Evolutionary conservation across 2,888 invertebrate species (phyloP).

Genomic region (Marasmarcha lunaedactyla): DNA sequence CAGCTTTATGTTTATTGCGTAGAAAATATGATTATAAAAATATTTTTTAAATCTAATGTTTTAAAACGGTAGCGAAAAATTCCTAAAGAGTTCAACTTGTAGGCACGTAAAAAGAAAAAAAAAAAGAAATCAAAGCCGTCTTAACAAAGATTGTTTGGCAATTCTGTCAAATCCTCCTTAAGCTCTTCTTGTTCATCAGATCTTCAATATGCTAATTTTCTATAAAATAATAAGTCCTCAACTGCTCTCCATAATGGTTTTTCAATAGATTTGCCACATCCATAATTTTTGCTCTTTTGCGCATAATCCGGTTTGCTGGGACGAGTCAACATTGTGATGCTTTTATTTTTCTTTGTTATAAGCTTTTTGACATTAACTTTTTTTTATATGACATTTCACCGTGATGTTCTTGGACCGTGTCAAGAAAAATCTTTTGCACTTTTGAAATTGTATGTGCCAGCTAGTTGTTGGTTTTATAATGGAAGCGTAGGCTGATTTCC

Average conservation of each 20-base stretch:
- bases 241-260: constrained; percentile 6
- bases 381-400: constrained; percentile 9
- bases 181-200: too few species aligned
- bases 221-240: constrained; percentile 8
- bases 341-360: constrained; percentile 12
- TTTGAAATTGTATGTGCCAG: constrained; percentile 13
- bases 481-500: too few species aligned
- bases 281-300: too few species aligned
- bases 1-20: too few species aligned
- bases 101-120: constrained; percentile 5
- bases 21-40: too few species aligned
- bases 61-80: too few species aligned
- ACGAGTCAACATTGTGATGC: constrained; percentile 10
- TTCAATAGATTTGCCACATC: too few species aligned
- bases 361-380: constrained; percentile 9
- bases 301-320: constrained; percentile 6
- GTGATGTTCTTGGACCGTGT: constrained; percentile 10
- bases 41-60: too few species aligned
- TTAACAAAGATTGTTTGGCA: constrained; percentile 7
- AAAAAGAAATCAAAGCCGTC: constrained; percentile 6
- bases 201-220: constrained; percentile 6
- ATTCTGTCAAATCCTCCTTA: too few species aligned
- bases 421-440: too few species aligned
- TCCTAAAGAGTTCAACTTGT: too few species aligned
- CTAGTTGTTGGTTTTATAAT: constrained; percentile 14